These are phyloP conservation scores for Okamejei kenojei DNA, from an alignment of 2,797 vertebrate genomes.

Conservation along the genomic window DNA sequence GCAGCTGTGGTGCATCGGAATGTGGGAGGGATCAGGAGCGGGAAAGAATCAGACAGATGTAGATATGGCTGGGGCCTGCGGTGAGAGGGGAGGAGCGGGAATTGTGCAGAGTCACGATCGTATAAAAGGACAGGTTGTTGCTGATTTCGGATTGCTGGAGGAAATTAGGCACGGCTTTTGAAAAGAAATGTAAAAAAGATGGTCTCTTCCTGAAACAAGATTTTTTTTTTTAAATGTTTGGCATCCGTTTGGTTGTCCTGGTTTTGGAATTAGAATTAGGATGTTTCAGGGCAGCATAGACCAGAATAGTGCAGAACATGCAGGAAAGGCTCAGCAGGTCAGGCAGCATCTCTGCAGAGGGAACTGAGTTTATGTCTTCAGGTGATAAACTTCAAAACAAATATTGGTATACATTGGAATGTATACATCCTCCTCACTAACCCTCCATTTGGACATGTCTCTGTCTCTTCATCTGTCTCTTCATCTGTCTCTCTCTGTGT, in stretches of 20 bases:
- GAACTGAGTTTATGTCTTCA: too few relatives aligned
- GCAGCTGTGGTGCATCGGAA: background rate
- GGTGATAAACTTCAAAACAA: too few relatives aligned
- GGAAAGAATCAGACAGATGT: too few relatives aligned
- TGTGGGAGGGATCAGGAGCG: background rate
- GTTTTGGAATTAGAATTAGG: constrained; percentile 3
- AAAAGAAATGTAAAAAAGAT: background rate
- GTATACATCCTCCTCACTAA: background rate
- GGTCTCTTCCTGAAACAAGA: too few relatives aligned
- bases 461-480: too few relatives aligned
- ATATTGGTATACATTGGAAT: background rate
- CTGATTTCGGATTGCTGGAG: background rate
- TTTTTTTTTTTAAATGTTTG: background rate
- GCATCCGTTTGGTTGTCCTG: background rate
- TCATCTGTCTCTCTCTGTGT: too few relatives aligned
- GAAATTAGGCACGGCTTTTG: background rate
- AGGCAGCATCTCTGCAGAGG: too few relatives aligned
- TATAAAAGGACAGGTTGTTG: background rate
- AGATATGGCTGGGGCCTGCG: background rate
- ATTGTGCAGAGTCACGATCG: constrained; percentile 8
- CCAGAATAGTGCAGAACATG: too few relatives aligned
- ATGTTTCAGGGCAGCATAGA: background rate
- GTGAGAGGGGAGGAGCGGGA: background rate
- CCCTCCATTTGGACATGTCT: background rate
- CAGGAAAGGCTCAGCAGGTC: too few relatives aligned